Evolutionary conservation across 1,140 invertebrate species (phyloP).

Genomic region (Cheumatopsyche charites): DNA sequence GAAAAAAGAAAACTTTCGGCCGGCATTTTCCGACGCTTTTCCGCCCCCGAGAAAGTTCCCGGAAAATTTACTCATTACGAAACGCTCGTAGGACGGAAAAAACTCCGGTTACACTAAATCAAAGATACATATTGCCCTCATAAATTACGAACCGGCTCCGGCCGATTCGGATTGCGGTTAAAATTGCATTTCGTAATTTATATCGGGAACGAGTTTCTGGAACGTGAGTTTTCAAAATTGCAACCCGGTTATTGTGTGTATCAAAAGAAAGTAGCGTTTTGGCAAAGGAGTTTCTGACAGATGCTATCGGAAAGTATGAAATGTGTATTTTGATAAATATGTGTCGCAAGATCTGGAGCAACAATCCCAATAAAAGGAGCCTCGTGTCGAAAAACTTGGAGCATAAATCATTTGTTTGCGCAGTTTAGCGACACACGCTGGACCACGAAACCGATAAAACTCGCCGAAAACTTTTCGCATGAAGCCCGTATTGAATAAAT

Average conservation of each 20-base stretch:
- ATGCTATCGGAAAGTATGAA: too few species aligned
- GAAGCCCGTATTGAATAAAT: too few species aligned
- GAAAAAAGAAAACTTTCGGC: slow-evolving; percentile 8
- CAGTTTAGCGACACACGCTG: too few species aligned
- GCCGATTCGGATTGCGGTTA: slow-evolving; percentile 35
- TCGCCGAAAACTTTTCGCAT: too few species aligned
- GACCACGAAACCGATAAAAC: too few species aligned
- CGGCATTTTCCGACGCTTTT: neutral
- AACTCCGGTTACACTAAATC: slow-evolving; percentile 34
- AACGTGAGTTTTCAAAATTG: slow-evolving; percentile 12
- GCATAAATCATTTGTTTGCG: too few species aligned
- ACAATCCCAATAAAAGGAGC: too few species aligned
- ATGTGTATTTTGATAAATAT: too few species aligned
- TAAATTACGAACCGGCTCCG: slow-evolving; percentile 25
- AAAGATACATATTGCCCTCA: slow-evolving; percentile 36
- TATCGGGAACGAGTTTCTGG: slow-evolving; percentile 4
- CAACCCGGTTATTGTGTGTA: neutral
- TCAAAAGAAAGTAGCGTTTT: neutral
- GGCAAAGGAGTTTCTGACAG: too few species aligned
- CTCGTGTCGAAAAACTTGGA: too few species aligned
- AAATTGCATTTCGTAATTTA: slow-evolving; percentile 32
- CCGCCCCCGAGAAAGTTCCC: neutral
- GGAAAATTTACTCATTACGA: slow-evolving; percentile 35
- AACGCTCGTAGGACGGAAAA: slow-evolving; percentile 7
- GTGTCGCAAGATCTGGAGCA: too few species aligned